Base-by-base conservation (phyloP, 2,888 invertebrate species). In the Leptarthrus brevirostris region DNA sequence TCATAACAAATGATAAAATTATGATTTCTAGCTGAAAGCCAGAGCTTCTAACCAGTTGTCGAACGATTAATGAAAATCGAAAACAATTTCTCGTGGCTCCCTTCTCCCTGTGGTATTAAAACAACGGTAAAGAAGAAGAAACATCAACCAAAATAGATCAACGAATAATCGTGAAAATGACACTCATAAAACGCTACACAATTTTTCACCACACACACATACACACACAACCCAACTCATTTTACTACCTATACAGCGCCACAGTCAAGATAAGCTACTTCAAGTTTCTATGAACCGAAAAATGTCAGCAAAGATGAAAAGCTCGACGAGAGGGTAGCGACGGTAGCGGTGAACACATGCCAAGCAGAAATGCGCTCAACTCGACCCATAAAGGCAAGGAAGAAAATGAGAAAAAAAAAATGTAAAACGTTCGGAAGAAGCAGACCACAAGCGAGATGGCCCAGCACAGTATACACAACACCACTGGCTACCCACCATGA, bases 251-350 rank as follows among this genome's bases (percentile, higher is more conserved):
- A 56, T 20, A 58, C 58, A 58, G 44, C 16, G 64, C 26, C 3
- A 52, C 12, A 10, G 36, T 4, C 58, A 44, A 61, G 47, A 22
- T 47, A 66, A 66, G 47, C 47, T 52, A 47, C 47, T 47, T 34
- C 47, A 52, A 69, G 52, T 69, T 69, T 69, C 69, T 69, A 69
- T 69, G 49, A 69, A 52, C 69, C 69, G 52, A 69, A 69, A 69
- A 69, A 69, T 69, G 52, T 34, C 69, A 69, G 49, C 61, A 40
- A 61, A 61, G 61, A 26, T 49, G 26, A 24, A 6, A 14, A 26
- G 14, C 24, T 6, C 4, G 34, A 18, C 18, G 12, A 30, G 52
- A 20, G 69, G 34, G 52, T 10, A 3, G 30, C 14, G 52, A 10
- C 10, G 69, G 40, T 49, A 40, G 10, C 22, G 30, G 20, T 12